Conservation (phyloP, 1,140 invertebrate species). For the Drosophila pseudoobscura region DNA sequence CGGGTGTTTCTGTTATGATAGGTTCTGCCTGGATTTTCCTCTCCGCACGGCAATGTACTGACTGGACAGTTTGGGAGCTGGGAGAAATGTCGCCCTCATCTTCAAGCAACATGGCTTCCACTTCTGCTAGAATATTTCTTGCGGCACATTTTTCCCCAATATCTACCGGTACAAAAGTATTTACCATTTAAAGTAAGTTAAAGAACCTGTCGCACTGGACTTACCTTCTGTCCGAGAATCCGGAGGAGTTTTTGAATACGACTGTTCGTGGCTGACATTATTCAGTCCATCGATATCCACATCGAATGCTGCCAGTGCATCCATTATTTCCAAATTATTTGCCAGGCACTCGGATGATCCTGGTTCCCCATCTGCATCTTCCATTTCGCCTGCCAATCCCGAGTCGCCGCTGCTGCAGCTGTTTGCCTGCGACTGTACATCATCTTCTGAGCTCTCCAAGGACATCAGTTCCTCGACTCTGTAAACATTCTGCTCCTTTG, state of each 20-base stretch:
- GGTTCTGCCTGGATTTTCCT: background rate
- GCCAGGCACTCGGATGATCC: background rate
- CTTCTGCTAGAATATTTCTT: slow-evolving; percentile 35
- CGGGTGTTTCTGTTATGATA: background rate
- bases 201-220: background rate
- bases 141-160: background rate
- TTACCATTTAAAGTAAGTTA: no score
- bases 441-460: background rate
- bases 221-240: slow-evolving; percentile 6
- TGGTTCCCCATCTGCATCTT: slow-evolving; percentile 1
- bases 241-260: background rate
- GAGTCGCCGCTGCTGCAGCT: slow-evolving; percentile 1
- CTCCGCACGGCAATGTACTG: no score
- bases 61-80: no score
- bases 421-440: slow-evolving; percentile 1
- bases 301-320: slow-evolving; percentile 8
- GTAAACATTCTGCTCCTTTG: slow-evolving; percentile 47
- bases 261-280: background rate
- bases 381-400: background rate
- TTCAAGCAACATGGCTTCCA: slow-evolving; percentile 35
- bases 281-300: slow-evolving; percentile 8
- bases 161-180: background rate
- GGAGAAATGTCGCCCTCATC: background rate
- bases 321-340: slow-evolving; percentile 12
- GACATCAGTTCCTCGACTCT: slow-evolving; percentile 55